Evolutionary conservation across 2,888 invertebrate genomes (phyloP), one percentile per base, ranked within the genome.

Genomic region (Tiliacea citrago): DNA sequence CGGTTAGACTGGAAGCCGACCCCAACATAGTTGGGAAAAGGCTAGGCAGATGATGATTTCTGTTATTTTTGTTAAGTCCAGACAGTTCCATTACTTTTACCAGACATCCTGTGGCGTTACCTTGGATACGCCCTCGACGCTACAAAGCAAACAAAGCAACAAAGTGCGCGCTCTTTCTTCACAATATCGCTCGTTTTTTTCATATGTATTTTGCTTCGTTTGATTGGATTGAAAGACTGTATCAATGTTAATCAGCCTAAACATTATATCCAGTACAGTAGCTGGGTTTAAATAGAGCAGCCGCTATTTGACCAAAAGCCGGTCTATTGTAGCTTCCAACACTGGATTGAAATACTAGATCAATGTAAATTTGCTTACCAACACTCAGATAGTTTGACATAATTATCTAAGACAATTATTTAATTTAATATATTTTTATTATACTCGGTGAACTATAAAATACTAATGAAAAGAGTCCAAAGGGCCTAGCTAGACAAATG

Each of bases 51-150:
- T 39, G 39, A 39, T 6, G 39, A 39, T 24, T n/a, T 21, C 47
- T 35, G 42, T 42, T 42, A 42, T 42, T 42, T 42, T 42, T 9
- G 9, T 42, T 42, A 42, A 42, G 39, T n/a, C 29, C 16, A 29
- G 53, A 35, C 29, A 45, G 42, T 29, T 16, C n/a, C 5, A 35
- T 35, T 42, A 29, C 10, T 53, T n/a, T 51, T n/a, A 29, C 42
- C 68, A 55, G 53, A 68, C 29, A 35, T 53, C 29, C n/a, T 53
- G n/a, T 68, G 29, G 42, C 6, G 49, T 71, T 45, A 53, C 53
- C 69, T 53, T n/a, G 45, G 70, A 18, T n/a, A 71, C 53, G 53
- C 29, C 6, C 16, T 35, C 18, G n/a, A 13, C 12, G 68, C 16
- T n/a, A n/a, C n/a, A n/a, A n/a, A n/a, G n/a, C n/a, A n/a, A n/a